Base-by-base conservation (phyloP, 2,113 vertebrate genomes). In the Vanacampus margaritifer region DNA sequence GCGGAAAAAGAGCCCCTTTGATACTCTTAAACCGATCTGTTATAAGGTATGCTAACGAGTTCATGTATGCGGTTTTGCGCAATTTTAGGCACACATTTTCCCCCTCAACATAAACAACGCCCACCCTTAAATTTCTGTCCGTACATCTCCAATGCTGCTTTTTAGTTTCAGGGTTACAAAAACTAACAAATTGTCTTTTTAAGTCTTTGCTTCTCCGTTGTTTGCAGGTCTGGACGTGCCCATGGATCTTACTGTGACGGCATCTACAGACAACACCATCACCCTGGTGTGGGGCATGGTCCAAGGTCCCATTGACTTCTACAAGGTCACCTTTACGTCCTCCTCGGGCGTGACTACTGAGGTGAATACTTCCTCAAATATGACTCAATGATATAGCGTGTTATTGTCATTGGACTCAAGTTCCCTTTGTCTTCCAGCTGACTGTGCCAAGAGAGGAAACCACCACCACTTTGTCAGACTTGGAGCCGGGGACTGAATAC, bases 401-500 rank as follows among this genome's bases (percentile, higher is more conserved):
- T 59, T 32, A 21, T 39, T 9, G 50, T 11, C 5, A 64, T 24
- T 43, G 45, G 26, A 51, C 16, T 41, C 9, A 5, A 26, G 11
- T 57, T 57, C 32, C 32, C 26, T 17, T 57, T 28, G 26, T 36
- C 1, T 72, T 76, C 23, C 54, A 90, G 89, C 53, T 96, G 79
- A 96, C 93, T 0, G 94, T 96, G 61, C 91, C 95, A 61, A 92
- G 70, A 77, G 92, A 96, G 0, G 67, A 86, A 43, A 94, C 90
- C 1, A 90, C 91, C 7, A 90, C 94, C 54, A 97, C 93, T 0
- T 89, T 99, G 78, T 91, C 82, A 0, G 94, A 95, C 57, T 91
- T 99, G 26, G 95, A 98, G 74, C 95, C 97, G 0, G 95, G 94
- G 11, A 96, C 94, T 0, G 96, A 98, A 78, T 99, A 98, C 85